Conservation (phyloP, 2,888 invertebrate species). For the Byasa hedistus region DNA sequence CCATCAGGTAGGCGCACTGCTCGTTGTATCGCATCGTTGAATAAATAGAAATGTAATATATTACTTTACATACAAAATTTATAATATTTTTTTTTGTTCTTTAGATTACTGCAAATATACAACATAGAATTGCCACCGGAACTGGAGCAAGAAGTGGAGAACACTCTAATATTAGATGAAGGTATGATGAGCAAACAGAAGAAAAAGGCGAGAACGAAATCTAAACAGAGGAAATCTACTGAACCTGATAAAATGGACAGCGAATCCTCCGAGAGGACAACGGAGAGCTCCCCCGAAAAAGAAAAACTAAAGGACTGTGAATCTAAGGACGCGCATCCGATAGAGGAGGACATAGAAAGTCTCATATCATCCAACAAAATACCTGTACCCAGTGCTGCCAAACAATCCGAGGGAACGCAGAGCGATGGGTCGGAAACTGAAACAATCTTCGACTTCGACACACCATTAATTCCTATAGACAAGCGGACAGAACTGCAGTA, state of each 20-base stretch:
- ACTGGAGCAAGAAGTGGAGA: slow-evolving; percentile 71
- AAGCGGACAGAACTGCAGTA: slow-evolving; percentile 75
- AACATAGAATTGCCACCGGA: slow-evolving; percentile 84
- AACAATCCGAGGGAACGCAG: slow-evolving; percentile 43
- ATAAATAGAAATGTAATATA: too few relatives aligned
- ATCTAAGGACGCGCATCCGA: slow-evolving; percentile 37
- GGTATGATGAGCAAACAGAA: slow-evolving; percentile 55
- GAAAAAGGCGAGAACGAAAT: slow-evolving; percentile 67
- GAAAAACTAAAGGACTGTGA: slow-evolving; percentile 46
- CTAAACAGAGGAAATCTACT: slow-evolving; percentile 64
- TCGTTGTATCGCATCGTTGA: too few relatives aligned
- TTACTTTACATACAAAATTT: neutral
- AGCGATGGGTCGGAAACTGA: slow-evolving; percentile 63
- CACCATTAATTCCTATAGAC: slow-evolving; percentile 57
- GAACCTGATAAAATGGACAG: slow-evolving; percentile 63
- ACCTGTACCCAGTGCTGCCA: slow-evolving; percentile 62
- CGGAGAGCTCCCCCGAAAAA: slow-evolving; percentile 64
- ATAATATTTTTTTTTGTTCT: slow-evolving; percentile 31
- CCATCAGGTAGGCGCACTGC: too few relatives aligned
- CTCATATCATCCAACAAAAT: slow-evolving; percentile 76
- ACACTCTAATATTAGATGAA: slow-evolving; percentile 51
- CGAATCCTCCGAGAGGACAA: slow-evolving; percentile 61
- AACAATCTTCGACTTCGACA: slow-evolving; percentile 54
- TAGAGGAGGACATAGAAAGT: slow-evolving; percentile 75
- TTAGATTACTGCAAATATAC: slow-evolving; percentile 87